Conservation (phyloP, 2,113 vertebrate species). For the Lontra canadensis region DNA sequence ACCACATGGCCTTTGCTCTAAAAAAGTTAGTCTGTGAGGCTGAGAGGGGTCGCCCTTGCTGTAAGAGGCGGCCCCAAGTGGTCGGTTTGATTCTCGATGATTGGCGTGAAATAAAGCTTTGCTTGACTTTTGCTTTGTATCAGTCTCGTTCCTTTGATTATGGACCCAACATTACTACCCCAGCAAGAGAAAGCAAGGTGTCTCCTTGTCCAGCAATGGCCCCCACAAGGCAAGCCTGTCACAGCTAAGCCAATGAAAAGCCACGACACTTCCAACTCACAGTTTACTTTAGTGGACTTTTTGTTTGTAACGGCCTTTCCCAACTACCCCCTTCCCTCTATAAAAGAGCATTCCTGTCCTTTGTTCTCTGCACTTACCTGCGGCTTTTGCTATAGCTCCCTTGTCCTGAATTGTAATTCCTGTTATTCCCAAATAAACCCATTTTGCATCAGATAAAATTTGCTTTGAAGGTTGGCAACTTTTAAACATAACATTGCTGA, state of each 20-base stretch:
- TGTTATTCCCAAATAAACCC: neutral
- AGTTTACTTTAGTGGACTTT: neutral
- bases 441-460: neutral
- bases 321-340: neutral
- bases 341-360: neutral
- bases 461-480: neutral
- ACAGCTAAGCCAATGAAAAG: neutral
- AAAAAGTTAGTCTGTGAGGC: too few relatives aligned
- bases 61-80: too few relatives aligned
- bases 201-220: neutral
- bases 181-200: neutral
- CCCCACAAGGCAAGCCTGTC: neutral
- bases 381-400: neutral
- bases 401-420: neutral
- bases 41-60: too few relatives aligned
- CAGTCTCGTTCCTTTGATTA: too few relatives aligned
- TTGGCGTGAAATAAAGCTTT: too few relatives aligned
- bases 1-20: too few relatives aligned
- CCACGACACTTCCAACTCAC: neutral
- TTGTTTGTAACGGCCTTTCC: neutral
- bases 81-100: too few relatives aligned
- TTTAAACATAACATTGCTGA: neutral
- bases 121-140: too few relatives aligned
- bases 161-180: too few relatives aligned
- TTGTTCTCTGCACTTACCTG: neutral